Conservation (phyloP, 2,888 invertebrate species). For the Apodemia mormo region DNA sequence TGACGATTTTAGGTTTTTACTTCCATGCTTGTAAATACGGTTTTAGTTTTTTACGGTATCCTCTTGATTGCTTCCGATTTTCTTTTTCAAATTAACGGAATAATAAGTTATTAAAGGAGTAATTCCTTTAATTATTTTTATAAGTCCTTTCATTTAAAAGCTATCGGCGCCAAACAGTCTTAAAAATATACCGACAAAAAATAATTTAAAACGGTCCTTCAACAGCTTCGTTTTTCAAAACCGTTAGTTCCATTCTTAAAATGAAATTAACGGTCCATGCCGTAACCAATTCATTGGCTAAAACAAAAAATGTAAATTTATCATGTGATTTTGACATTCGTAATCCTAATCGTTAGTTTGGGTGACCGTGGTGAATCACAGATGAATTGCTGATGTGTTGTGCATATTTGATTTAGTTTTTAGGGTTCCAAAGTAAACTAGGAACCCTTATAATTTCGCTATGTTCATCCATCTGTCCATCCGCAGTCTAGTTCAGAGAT, state of each 20-base stretch:
- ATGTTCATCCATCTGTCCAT: too few species aligned
- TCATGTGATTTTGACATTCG: slow-evolving; percentile 59
- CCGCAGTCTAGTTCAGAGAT: too few species aligned
- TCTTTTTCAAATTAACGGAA: too few species aligned
- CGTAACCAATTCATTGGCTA: slow-evolving; percentile 55
- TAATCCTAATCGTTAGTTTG: slow-evolving; percentile 45
- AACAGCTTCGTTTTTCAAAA: slow-evolving; percentile 24
- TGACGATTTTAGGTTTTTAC: too few species aligned
- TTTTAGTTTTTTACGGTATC: too few species aligned
- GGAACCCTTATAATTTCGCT: too few species aligned
- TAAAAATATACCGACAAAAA: slow-evolving; percentile 33
- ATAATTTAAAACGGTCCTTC: background rate
- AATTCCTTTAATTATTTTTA: too few species aligned
- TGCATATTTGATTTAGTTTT: slow-evolving; percentile 28
- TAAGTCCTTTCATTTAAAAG: too few species aligned
- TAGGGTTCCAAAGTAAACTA: too few species aligned
- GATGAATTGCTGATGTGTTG: slow-evolving; percentile 67
- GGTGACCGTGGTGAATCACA: slow-evolving; percentile 66
- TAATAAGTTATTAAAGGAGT: too few species aligned
- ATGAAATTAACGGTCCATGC: slow-evolving; percentile 47
- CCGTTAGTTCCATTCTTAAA: slow-evolving; percentile 31
- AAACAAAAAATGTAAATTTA: slow-evolving; percentile 57
- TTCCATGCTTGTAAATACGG: too few species aligned
- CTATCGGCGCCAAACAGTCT: slow-evolving; percentile 15
- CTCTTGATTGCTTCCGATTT: too few species aligned